Conservation (phyloP, 1,140 invertebrate species). For the Pogonus chalceus region DNA sequence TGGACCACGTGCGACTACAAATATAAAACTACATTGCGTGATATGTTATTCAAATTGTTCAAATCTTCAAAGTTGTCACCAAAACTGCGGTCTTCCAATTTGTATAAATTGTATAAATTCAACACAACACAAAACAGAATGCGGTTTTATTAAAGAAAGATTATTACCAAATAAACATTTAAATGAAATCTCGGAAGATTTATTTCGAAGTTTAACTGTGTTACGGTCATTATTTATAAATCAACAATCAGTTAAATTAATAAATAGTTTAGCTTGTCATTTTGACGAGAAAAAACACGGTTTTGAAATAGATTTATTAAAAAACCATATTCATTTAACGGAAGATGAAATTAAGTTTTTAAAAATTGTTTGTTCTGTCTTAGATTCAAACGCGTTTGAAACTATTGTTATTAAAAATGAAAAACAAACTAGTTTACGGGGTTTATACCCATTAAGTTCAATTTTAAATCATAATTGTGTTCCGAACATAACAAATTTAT, state of each 20-base stretch:
- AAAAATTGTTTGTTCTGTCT: slow-evolving; percentile 42
- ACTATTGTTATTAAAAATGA: slow-evolving; percentile 37
- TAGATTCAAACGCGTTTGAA: slow-evolving; percentile 65
- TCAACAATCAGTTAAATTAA: slow-evolving; percentile 39
- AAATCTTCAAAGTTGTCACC: slow-evolving; percentile 38
- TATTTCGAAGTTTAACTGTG: slow-evolving; percentile 42
- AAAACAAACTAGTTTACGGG: slow-evolving; percentile 41
- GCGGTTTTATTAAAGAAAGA: slow-evolving; percentile 42
- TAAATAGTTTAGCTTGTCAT: slow-evolving; percentile 43
- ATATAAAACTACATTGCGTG: slow-evolving; percentile 39
- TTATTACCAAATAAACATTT: slow-evolving; percentile 37
- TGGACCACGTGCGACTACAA: slow-evolving; percentile 42
- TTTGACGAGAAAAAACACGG: slow-evolving; percentile 37
- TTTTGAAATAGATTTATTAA: slow-evolving; percentile 44
- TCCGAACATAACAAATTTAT: slow-evolving; percentile 58
- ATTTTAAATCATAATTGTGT: slow-evolving; percentile 63
- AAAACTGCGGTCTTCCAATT: slow-evolving; percentile 44
- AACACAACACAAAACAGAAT: slow-evolving; percentile 42
- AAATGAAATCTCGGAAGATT: slow-evolving; percentile 38
- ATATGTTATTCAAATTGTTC: slow-evolving; percentile 40
- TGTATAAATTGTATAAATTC: slow-evolving; percentile 44
- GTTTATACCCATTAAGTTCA: slow-evolving; percentile 56
- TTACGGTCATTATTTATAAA: slow-evolving; percentile 45
- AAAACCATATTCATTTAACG: slow-evolving; percentile 42
- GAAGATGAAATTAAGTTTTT: slow-evolving; percentile 47